These are phyloP conservation scores for Chiroxiphia lanceolata DNA, from an alignment of 2,797 vertebrate genomes.

Conservation along the genomic window DNA sequence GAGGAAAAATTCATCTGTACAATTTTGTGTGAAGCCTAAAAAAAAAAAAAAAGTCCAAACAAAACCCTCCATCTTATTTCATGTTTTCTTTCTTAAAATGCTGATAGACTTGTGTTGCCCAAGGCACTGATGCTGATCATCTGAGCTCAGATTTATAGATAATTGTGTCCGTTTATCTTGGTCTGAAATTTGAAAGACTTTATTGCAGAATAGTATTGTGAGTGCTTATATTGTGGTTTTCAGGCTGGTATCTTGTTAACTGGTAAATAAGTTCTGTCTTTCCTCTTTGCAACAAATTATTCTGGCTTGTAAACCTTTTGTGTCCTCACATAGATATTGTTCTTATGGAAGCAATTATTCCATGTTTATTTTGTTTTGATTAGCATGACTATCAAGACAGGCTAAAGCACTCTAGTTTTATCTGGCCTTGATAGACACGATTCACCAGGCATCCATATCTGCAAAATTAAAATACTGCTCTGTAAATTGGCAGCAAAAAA, in stretches of 20 bases:
- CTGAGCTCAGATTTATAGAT: conserved; percentile 60
- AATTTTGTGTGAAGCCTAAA: neutral
- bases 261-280: neutral
- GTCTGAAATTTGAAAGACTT: conserved; percentile 49
- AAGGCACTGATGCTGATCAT: conserved; percentile 41
- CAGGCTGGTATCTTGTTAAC: conserved; percentile 28
- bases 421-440: neutral
- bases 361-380: conserved; percentile 49
- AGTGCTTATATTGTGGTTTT: conserved; percentile 35
- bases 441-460: conserved; percentile 9
- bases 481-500: conserved; percentile 14
- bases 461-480: conserved; percentile 39
- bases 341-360: conserved; percentile 40
- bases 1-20: conserved; percentile 33
- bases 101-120: conserved; percentile 5
- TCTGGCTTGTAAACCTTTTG: conserved; percentile 28
- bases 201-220: conserved; percentile 16
- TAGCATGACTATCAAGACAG: conserved; percentile 16
- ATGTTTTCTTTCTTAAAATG: conserved; percentile 61
- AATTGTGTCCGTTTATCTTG: conserved; percentile 56
- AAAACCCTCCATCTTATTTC: conserved; percentile 30
- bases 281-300: conserved; percentile 27
- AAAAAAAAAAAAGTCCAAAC: neutral
- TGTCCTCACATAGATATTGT: neutral
- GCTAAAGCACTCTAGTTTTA: conserved; percentile 32